A percentile compares a stretch with the other conserved stretches of the same genome.
Evolutionary conservation across 92 coral and sea anemone species (phyloP).

Genomic region (Palythoa caribaeorum): DNA sequence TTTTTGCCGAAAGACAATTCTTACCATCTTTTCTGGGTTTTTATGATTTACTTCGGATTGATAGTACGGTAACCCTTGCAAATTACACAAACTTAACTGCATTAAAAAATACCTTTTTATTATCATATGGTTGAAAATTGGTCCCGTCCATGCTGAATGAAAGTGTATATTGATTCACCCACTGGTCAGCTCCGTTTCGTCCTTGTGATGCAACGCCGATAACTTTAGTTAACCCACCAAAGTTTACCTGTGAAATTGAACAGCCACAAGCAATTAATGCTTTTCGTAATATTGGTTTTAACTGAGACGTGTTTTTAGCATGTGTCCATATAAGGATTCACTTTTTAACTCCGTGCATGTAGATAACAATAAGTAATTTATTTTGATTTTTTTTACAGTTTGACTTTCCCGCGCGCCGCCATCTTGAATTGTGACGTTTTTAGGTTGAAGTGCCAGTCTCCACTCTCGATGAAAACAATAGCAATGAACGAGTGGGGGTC

Average conservation of each 20-base stretch:
- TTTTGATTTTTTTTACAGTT: too few species aligned
- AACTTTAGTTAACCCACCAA: slow-evolving; percentile 25
- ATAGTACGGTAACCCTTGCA: neutral
- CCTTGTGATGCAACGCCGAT: slow-evolving; percentile 41
- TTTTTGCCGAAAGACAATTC: too few species aligned
- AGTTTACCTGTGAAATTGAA: slow-evolving; percentile 4
- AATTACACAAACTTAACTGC: neutral
- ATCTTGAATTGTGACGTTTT: too few species aligned
- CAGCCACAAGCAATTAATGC: neutral
- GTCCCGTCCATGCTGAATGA: slow-evolving; percentile 32
- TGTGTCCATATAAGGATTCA: neutral
- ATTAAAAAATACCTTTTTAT: neutral
- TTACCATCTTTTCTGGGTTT: too few species aligned
- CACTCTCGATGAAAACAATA: too few species aligned
- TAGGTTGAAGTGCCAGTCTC: too few species aligned
- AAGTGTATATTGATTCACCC: slow-evolving; percentile 20
- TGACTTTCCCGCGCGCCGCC: too few species aligned
- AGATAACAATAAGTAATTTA: too few species aligned
- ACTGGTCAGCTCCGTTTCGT: slow-evolving; percentile 35
- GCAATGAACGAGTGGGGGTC: too few species aligned
- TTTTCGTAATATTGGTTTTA: neutral
- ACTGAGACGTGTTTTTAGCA: neutral
- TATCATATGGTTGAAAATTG: slow-evolving; percentile 18
- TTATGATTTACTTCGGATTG: too few species aligned
- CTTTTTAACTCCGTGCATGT: too few species aligned